phyloP scores from a whole-genome alignment of 2,888 invertebrate genomes.

The Leptothorax acervorum region DNA sequence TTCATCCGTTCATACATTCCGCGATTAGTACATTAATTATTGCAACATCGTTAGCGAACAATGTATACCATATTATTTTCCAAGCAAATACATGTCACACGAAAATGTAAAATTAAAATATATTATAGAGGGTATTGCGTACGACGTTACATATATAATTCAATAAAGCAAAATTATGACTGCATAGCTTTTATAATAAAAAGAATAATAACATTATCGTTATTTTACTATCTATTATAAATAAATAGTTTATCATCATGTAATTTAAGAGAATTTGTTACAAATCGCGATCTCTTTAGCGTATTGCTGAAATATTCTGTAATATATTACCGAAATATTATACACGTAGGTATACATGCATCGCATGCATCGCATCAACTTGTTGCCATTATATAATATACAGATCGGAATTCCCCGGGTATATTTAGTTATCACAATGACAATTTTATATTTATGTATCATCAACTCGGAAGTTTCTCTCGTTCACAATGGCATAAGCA shows the following conservation, averaged over 20 bases:
- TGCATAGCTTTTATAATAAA: neutral
- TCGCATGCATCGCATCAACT: neutral
- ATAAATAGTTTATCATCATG: neutral
- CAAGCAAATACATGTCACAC: neutral
- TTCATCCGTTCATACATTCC: neutral
- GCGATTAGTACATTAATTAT: neutral
- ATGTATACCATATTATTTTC: neutral
- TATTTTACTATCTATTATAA: neutral
- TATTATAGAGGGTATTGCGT: neutral
- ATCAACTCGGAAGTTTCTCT: neutral
- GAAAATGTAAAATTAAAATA: neutral
- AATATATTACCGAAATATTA: neutral
- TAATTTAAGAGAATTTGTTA: neutral
- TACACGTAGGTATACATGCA: neutral
- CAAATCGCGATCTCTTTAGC: neutral
- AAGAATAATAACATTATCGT: neutral
- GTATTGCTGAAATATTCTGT: neutral
- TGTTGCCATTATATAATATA: neutral
- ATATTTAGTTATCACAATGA: conserved; percentile 10
- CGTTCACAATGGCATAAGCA: neutral
- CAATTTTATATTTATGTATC: neutral
- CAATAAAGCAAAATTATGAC: neutral
- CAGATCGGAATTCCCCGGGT: neutral
- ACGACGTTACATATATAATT: neutral
- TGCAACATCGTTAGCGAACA: neutral